These are phyloP conservation scores for Temnothorax rugatulus DNA, from an alignment of 2,888 invertebrate genomes.

Conservation along the genomic window DNA sequence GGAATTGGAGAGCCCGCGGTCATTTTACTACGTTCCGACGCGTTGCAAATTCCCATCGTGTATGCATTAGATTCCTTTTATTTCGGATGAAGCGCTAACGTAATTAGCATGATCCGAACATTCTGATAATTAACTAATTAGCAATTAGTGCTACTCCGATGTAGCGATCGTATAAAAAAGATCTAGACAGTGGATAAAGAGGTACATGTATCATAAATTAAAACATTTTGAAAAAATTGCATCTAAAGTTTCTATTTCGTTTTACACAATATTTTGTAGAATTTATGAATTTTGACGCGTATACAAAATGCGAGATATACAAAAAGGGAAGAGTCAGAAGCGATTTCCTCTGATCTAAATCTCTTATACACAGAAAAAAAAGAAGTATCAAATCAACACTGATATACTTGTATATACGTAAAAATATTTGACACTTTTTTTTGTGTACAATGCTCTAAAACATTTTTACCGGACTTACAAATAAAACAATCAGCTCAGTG, in stretches of 20 bases:
- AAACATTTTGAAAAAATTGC: not conserved
- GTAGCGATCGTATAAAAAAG: not conserved
- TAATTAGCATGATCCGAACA: not conserved
- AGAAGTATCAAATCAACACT: too few relatives aligned
- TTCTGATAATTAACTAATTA: not conserved
- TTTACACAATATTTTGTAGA: not conserved
- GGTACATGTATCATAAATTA: not conserved
- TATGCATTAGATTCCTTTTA: conserved; percentile 40
- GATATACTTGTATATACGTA: too few relatives aligned
- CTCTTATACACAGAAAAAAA: not conserved
- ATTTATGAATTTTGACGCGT: not conserved
- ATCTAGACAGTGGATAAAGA: not conserved
- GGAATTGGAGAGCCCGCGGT: conserved; percentile 22
- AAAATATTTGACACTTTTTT: too few relatives aligned
- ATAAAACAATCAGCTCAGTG: conserved; percentile 43
- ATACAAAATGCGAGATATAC: not conserved
- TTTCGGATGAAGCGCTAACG: not conserved
- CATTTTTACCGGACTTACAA: not conserved
- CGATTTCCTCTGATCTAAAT: not conserved
- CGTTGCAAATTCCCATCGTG: conserved; percentile 8
- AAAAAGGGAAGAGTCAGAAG: not conserved
- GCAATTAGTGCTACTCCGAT: not conserved
- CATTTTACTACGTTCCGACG: not conserved
- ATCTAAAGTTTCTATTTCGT: not conserved
- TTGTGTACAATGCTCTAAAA: not conserved